Evolutionary conservation across 2,888 invertebrate species (phyloP), one percentile per base, ranked within the genome.

Genomic region (Habroteleia sp.): DNA sequence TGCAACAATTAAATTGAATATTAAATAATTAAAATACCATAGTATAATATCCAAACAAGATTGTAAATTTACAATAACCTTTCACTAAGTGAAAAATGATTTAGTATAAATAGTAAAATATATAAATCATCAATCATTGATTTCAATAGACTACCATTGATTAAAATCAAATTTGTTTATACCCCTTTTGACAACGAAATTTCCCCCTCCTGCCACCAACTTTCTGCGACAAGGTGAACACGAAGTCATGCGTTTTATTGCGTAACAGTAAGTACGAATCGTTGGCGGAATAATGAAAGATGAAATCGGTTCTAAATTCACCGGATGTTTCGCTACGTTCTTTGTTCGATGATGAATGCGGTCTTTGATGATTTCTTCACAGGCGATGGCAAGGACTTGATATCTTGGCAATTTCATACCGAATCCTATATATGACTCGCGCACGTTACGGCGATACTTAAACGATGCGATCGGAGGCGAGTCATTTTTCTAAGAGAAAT

Each of bases 371-470:
- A 79, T 80, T 79, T 80, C 81, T 79, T 79, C 80, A 79, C 79
- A 78, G 77, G 80, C 81, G 83, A 83, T 83, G 82, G 78, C 80
- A 79, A 81, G 81, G 79, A 79, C 76, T 81, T 81, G 85, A 84
- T 83, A 83, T 82, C 80, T 80, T 79, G 46, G 63, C 73, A 54
- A 72, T 72, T 76, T 76, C 68, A 76, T 72, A 58, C 76, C 66
- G 66, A 71, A 74, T 68, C 74, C 63, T 62, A 66, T 71, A 52
- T 63, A 48, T 56, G 62, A 48, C 48, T 62, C 35, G 52, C 44
- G 16, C 56, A 37, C 52, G 33, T 62, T 46, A 35, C 37, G 33
- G 42, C 68, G 68, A 46, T 54, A 41, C 56, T 63, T 68, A 39
- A 62, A 68, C 63, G 66, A 63, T 50, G 56, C 56, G 46, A 46